phyloP scores from a whole-genome alignment of 2,888 invertebrate genomes.

The Drosophila yooni region DNA sequence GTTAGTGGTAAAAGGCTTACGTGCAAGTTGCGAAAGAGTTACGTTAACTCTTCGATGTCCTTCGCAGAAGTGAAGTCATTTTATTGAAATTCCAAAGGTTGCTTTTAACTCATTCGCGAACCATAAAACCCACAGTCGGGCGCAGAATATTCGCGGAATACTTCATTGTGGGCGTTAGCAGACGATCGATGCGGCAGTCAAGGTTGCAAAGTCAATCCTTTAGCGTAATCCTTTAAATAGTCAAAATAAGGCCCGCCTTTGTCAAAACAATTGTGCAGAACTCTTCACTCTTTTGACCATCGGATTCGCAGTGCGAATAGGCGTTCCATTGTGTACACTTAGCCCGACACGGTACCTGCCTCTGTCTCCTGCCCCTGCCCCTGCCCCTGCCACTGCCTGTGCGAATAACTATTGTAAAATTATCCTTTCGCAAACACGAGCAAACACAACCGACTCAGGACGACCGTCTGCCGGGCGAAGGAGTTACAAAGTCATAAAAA shows the following conservation, averaged over 20 bases:
- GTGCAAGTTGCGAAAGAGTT: slow-evolving; percentile 82
- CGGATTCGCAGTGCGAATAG: slow-evolving; percentile 70
- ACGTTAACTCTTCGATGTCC: slow-evolving; percentile 76
- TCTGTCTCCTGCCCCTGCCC: slow-evolving; percentile 17
- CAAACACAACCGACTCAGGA: slow-evolving; percentile 25
- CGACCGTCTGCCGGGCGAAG: slow-evolving; percentile 64
- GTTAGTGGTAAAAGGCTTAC: slow-evolving; percentile 59
- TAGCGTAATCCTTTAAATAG: slow-evolving; percentile 85
- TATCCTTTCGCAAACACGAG: slow-evolving; percentile 74
- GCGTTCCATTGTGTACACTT: slow-evolving; percentile 72
- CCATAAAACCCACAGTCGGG: slow-evolving; percentile 54
- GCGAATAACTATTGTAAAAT: slow-evolving; percentile 69
- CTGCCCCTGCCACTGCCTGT: slow-evolving; percentile 41
- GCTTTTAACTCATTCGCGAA: slow-evolving; percentile 74
- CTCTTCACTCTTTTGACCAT: slow-evolving; percentile 61
- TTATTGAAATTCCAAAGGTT: slow-evolving; percentile 62
- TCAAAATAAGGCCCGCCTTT: slow-evolving; percentile 84
- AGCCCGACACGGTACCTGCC: slow-evolving; percentile 63
- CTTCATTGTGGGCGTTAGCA: slow-evolving; percentile 60
- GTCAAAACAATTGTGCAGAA: slow-evolving; percentile 74
- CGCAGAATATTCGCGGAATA: slow-evolving; percentile 67
- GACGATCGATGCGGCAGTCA: slow-evolving; percentile 60
- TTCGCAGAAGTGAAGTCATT: slow-evolving; percentile 56
- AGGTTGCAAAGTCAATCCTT: slow-evolving; percentile 84
- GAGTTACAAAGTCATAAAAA: slow-evolving; percentile 82